Evolutionary conservation across 92 coral and sea anemone genomes (phyloP), one percentile per base, ranked within the genome.

Genomic region (Anthopleura xanthogrammica): DNA sequence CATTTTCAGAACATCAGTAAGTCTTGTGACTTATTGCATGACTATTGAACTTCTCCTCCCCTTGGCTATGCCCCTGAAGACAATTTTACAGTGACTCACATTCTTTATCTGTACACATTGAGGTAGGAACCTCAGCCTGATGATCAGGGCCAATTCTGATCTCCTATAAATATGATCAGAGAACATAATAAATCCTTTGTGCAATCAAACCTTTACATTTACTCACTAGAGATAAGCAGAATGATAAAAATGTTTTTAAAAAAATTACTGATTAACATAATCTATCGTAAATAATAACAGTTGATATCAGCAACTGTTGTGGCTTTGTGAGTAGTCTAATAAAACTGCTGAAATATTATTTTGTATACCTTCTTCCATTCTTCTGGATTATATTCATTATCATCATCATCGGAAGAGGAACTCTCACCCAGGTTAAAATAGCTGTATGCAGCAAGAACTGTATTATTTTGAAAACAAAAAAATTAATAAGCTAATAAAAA

Each of bases 131-230:
- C 23, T 83, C 99, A 12, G 99, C 99, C 62, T 96, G 99, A 82
- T 96, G 99, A 17, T 96, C 98, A 17, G 95, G 94, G n/a, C 99
- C 99, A 85, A 96, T 92, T 70, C 92, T 95, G 77, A 96, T 96
- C 83, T 96, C 98, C 99, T 96, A 56, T 0, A 54, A 54, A 62
- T n/a, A 62, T 3, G 36, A 62, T 62, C 11, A 58, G 5, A 58
- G 64, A 16, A 58, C 19, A 58, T 4, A 58, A 22, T 62, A 62
- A 62, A 22, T 62, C 1, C 29, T 54, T 54, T 54, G 58, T 62
- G 39, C 1, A 58, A 58, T 58, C 3, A 12, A 14, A 16, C 64
- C 5, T 14, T 14, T 12, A 57, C 64, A 57, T 19, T 14, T 57
- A 16, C 3, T 4, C 4, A 13, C 64, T 19, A 3, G 22, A 58